A percentile compares a stretch with the other conserved stretches of the same genome.
Evolutionary conservation across 2,888 invertebrate genomes (phyloP).

Genomic region (Caenorhabditis sp.): DNA sequence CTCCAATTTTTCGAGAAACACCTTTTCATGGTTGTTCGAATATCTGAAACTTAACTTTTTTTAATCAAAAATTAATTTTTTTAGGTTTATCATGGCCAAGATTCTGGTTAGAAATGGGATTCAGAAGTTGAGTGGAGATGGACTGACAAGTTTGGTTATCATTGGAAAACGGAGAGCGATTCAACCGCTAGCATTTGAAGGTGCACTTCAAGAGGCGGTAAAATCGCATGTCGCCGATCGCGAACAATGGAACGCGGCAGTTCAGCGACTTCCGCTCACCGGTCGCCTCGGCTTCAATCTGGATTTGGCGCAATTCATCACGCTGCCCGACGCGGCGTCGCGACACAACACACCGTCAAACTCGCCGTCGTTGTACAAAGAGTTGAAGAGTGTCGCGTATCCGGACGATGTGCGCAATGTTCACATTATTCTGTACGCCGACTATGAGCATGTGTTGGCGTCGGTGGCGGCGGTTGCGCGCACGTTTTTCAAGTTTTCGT

Average conservation of each 20-base stretch:
- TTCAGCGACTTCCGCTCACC: slow-evolving; percentile 26
- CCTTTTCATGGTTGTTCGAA: too few relatives aligned
- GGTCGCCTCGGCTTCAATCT: slow-evolving; percentile 56
- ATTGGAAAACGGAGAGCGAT: slow-evolving; percentile 27
- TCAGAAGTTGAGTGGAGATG: slow-evolving; percentile 19
- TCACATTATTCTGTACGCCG: slow-evolving; percentile 53
- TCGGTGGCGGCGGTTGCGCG: slow-evolving; percentile 84
- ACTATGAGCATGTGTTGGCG: slow-evolving; percentile 80
- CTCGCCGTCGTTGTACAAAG: slow-evolving; percentile 46
- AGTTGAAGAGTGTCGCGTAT: slow-evolving; percentile 37
- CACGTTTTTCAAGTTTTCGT: slow-evolving; percentile 81
- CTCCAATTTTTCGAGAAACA: not conserved
- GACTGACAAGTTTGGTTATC: slow-evolving; percentile 25
- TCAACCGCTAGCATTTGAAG: slow-evolving; percentile 18
- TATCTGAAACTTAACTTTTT: not conserved
- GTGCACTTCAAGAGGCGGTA: slow-evolving; percentile 12
- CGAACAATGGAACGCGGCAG: slow-evolving; percentile 40
- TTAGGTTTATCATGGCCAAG: slow-evolving; percentile 10
- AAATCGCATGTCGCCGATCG: slow-evolving; percentile 22
- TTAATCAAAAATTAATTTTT: not conserved
- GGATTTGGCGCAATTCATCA: slow-evolving; percentile 57
- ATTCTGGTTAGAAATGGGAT: slow-evolving; percentile 31
- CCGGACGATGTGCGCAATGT: slow-evolving; percentile 52
- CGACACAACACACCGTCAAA: slow-evolving; percentile 60
- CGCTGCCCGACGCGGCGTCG: slow-evolving; percentile 53